Base-by-base conservation (phyloP, 2,113 vertebrate genomes). In the Orthonyx spaldingii region DNA sequence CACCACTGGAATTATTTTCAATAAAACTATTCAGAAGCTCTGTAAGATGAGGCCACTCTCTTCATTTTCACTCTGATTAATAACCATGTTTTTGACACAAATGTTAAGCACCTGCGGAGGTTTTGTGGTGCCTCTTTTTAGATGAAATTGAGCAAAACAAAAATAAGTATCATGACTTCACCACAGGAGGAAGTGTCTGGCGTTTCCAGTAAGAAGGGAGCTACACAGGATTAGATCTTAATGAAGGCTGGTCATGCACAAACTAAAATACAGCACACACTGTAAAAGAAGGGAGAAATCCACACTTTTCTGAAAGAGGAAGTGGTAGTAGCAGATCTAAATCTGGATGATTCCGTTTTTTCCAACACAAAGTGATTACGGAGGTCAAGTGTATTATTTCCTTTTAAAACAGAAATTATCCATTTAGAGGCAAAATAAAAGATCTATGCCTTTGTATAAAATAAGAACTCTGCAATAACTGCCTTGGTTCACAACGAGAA, bases 401-500 rank as follows among this genome's bases (percentile, higher is more conserved):
- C 47, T 90, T 77, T 71, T 61, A 80, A 85, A 89, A 50, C 1
- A 89, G 24, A 87, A 94, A 82, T 92, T 81, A 81, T n/a, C 32
- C 32, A 61, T 9, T 91, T 69, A 79, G 64, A 94, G 71, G 33
- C 33, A 87, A 92, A 94, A 91, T 41, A 71, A 90, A 85, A 92
- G 28, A 78, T 46, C 15, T 44, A 5, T 33, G 55, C 28, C 37
- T 84, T 46, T 94, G 60, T 72, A 91, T 87, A 49, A 91, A 87
- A 46, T 11, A 95, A 44, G 24, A 63, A 44, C 23, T 60, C 44
- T 75, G 20, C 33, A 87, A 32, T 56, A 71, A 57, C 41, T 68
- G 39, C 52, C 79, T 87, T 8, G 0, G 41, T 60, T 61, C 49
- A 89, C 70, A 71, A 75, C 16, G 72, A 64, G 79, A 33, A 88